These are phyloP conservation scores for Drosophila lutescens DNA, from an alignment of 2,888 invertebrate genomes.

Conservation along the genomic window DNA sequence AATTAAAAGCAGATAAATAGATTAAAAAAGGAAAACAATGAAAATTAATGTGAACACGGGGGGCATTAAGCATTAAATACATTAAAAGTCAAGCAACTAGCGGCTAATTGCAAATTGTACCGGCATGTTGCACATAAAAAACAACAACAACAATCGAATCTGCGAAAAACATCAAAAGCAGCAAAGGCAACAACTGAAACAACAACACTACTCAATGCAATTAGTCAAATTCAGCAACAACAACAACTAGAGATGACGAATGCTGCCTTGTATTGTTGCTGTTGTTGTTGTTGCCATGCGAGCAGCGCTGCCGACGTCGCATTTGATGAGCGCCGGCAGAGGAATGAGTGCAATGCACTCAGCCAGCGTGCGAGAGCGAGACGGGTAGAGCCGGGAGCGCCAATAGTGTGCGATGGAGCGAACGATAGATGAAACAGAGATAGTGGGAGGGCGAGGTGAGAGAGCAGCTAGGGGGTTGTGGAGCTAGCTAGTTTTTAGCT, in stretches of 20 bases:
- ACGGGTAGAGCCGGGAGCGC: constrained; percentile 33
- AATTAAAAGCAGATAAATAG: constrained; percentile 28
- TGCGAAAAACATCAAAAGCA: constrained; percentile 56
- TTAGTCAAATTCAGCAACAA: constrained; percentile 25
- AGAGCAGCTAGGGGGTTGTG: constrained; percentile 1
- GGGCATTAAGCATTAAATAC: constrained; percentile 53
- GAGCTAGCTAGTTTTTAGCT: neutral
- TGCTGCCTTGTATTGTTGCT: constrained; percentile 18
- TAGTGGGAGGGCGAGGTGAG: constrained; percentile 16
- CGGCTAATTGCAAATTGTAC: constrained; percentile 63
- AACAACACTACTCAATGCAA: constrained; percentile 8
- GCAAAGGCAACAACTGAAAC: constrained; percentile 27
- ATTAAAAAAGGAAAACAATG: constrained; percentile 38
- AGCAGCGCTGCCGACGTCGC: constrained; percentile 51
- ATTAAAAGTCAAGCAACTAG: constrained; percentile 61
- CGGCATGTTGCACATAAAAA: constrained; percentile 57
- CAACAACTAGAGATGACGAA: constrained; percentile 52
- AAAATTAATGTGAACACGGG: constrained; percentile 65
- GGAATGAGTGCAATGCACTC: constrained; percentile 73
- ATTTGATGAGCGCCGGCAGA: constrained; percentile 51
- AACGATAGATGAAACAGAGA: constrained; percentile 25
- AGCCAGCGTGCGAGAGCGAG: constrained; percentile 38
- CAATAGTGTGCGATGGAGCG: constrained; percentile 33
- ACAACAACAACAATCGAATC: constrained; percentile 17
- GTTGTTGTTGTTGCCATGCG: constrained; percentile 52